phyloP scores from a whole-genome alignment of 1,140 invertebrate species.

The Laupala kohalensis region DNA sequence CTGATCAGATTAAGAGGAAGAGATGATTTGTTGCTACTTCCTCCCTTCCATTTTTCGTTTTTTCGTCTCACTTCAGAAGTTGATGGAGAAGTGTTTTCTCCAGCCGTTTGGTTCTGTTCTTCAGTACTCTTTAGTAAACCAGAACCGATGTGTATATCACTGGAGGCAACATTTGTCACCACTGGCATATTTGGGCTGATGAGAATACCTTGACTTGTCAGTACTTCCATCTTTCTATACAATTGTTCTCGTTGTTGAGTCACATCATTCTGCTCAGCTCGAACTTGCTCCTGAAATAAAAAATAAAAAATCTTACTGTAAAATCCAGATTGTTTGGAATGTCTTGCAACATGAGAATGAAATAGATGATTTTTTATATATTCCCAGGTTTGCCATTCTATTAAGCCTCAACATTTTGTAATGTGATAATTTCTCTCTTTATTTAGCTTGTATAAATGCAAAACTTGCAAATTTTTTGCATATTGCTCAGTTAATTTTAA shows the following conservation, averaged over 20 bases:
- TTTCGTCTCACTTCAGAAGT: constrained; percentile 21
- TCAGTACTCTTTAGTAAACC: constrained; percentile 9
- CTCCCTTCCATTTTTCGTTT: constrained; percentile 23
- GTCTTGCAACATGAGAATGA: not conserved
- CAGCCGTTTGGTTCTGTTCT: constrained; percentile 9
- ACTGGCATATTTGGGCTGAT: constrained; percentile 10
- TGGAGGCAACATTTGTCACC: not conserved
- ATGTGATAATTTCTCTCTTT: no score
- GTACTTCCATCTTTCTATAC: constrained; percentile 64
- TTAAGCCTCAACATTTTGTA: no score
- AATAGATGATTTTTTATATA: no score
- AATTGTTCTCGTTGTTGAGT: constrained; percentile 74
- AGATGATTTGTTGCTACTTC: constrained; percentile 16
- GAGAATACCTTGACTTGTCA: constrained; percentile 57
- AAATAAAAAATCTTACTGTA: no score
- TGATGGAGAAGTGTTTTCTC: constrained; percentile 16
- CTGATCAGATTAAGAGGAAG: constrained; percentile 62
- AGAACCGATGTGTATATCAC: constrained; percentile 9
- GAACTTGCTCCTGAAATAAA: constrained; percentile 43
- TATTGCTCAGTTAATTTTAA: no score
- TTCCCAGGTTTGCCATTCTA: no score
- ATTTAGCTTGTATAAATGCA: no score
- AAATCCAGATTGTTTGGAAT: no score
- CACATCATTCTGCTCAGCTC: constrained; percentile 65
- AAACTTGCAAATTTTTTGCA: no score